A percentile compares a stretch with the other conserved stretches of the same genome.
Conservation (phyloP, 2,113 vertebrate genomes). For the Sphaerodactylus townsendi region DNA sequence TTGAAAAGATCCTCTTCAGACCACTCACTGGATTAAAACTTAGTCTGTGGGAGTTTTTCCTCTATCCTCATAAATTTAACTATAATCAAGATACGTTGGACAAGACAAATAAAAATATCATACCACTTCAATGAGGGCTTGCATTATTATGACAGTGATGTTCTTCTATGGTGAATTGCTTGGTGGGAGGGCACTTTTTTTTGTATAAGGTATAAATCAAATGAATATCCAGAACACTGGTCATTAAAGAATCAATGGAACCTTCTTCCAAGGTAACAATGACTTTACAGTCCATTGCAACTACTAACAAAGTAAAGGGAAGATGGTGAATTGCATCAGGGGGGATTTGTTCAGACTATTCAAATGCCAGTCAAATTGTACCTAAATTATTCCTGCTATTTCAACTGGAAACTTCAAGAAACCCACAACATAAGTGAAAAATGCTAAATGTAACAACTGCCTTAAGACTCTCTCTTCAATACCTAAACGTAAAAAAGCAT, state of each 20-base stretch:
- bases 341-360: conserved; percentile 50
- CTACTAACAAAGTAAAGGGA: conserved; percentile 68
- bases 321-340: conserved; percentile 57
- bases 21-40: too few relatives aligned
- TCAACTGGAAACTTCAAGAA: conserved; percentile 51
- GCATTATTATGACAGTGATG: neutral
- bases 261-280: conserved; percentile 36
- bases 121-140: neutral
- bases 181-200: conserved; percentile 13
- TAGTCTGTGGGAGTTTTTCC: neutral
- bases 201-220: conserved; percentile 44
- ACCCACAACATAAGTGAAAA: conserved; percentile 26
- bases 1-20: too few relatives aligned
- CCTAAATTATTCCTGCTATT: conserved; percentile 25
- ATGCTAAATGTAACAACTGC: conserved; percentile 46
- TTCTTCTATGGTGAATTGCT: too few relatives aligned
- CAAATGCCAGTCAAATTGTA: conserved; percentile 56
- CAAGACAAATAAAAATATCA: neutral
- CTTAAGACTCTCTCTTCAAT: conserved; percentile 36
- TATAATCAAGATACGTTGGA: neutral
- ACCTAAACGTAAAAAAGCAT: conserved; percentile 28
- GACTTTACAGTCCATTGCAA: conserved; percentile 43
- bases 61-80: neutral
- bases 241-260: conserved; percentile 42
- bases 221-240: conserved; percentile 25